phyloP scores from a whole-genome alignment of 2,888 invertebrate species.

The Vannuccia rotundouncinata region DNA sequence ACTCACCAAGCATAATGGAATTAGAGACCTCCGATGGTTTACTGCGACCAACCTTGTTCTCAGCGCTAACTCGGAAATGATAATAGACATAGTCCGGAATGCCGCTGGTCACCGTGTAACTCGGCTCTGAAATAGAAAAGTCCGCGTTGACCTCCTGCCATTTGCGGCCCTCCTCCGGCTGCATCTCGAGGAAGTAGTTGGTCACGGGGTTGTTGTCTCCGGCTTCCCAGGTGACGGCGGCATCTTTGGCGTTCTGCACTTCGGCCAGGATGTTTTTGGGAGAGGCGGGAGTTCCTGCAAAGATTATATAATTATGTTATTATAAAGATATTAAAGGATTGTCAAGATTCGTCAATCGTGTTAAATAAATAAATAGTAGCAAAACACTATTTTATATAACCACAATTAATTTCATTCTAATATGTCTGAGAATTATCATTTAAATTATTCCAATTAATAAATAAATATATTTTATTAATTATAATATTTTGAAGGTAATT shows the following conservation, averaged over 20 bases:
- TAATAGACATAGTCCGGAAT: constrained; percentile 44
- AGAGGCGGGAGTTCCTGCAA: constrained; percentile 65
- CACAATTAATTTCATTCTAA: no score
- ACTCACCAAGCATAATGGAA: constrained; percentile 43
- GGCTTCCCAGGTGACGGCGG: constrained; percentile 40
- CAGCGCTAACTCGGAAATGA: constrained; percentile 45
- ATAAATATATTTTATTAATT: no score
- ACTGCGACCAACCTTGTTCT: constrained; percentile 45
- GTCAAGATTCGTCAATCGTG: no score
- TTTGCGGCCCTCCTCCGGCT: constrained; percentile 1
- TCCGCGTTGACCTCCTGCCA: constrained; percentile 70
- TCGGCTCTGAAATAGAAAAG: constrained; percentile 33
- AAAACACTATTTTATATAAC: no score
- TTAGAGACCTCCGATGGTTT: constrained; percentile 46
- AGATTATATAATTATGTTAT: no score
- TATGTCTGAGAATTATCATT: no score
- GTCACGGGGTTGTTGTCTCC: constrained; percentile 42
- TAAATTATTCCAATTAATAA: no score
- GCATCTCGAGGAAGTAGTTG: constrained; percentile 41
- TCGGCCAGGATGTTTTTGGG: constrained; percentile 62
- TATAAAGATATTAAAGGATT: no score
- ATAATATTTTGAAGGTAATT: no score
- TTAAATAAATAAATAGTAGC: no score
- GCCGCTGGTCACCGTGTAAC: constrained; percentile 42
- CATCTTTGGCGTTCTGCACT: constrained; percentile 56